Evolutionary conservation across 2,797 vertebrate species (phyloP).

Genomic region (Cercopithecus mitis): DNA sequence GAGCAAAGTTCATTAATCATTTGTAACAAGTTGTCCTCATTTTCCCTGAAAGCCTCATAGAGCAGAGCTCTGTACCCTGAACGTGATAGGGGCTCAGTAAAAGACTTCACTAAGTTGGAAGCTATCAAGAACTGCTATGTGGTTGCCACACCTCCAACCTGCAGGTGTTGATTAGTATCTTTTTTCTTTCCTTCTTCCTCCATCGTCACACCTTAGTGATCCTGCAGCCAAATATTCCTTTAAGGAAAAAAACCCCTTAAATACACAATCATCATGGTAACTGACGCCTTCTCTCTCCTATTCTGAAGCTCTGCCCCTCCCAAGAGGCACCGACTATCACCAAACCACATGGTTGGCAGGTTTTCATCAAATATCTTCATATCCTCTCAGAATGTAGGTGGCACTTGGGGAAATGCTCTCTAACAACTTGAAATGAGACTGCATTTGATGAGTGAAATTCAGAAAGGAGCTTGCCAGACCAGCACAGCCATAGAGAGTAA

Average conservation of each 20-base stretch:
- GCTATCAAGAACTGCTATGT: not conserved
- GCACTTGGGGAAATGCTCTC: not conserved
- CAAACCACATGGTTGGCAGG: not conserved
- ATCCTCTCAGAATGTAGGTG: not conserved
- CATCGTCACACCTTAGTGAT: not conserved
- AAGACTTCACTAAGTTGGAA: not conserved
- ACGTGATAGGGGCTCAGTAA: not conserved
- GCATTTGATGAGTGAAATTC: not conserved
- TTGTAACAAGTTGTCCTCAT: not conserved
- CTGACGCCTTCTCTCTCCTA: not conserved
- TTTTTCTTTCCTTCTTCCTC: conserved; percentile 51
- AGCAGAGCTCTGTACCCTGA: not conserved
- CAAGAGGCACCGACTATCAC: not conserved
- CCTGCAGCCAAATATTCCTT: not conserved
- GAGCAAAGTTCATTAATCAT: not conserved
- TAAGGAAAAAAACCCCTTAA: not conserved
- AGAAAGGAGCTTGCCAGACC: not conserved
- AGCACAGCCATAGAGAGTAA: not conserved
- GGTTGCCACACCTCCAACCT: not conserved
- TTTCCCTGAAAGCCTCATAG: not conserved
- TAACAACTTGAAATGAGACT: not conserved
- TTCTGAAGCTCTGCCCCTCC: not conserved
- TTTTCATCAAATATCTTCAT: not conserved
- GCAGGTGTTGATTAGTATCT: not conserved
- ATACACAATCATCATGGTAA: not conserved